Base-by-base conservation (phyloP, 2,888 invertebrate species). In the Oscheius sp. region DNA sequence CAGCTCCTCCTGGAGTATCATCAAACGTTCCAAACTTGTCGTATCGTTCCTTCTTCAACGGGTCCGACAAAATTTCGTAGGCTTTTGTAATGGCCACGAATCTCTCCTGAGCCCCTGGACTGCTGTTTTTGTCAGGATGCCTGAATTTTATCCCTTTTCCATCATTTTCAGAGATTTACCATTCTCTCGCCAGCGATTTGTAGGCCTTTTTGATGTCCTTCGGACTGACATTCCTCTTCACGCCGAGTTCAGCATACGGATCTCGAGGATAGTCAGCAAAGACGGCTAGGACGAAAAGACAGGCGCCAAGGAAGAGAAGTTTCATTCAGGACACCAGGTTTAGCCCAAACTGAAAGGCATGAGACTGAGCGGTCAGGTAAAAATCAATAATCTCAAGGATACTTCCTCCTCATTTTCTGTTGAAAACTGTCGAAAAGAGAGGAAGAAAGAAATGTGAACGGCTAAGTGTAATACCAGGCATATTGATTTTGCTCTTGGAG, bases 141-240 rank as follows among this genome's bases (percentile, higher is more conserved):
- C 87, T 87, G 72, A 37, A 80, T 53, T 4, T 42, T 33, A n/a
- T 35, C 7, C 2, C 21, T 37, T 70, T 57, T 1, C 1, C 55
- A 35, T 13, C 13, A 55, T 63, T 13, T 10, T 55, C 1, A 55
- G 29, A 32, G 10, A 76, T 82, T 91, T 90, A 94, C 95, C 95
- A 96, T 92, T 95, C 94, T 90, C 94, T 95, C 29, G 94, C 96
- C 80, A 95, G 91, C 89, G 94, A 93, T 89, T 94, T 95, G 89
- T 96, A 96, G 2, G 95, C 94, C 90, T 93, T 94, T 81, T 95
- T 93, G 83, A 96, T 95, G 86, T 96, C 95, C 81, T 93, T 93
- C 59, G 93, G 89, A n/a, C 93, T 92, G 10, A 96, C 94, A 86
- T 93, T 92, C 84, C 92, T 92, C 84, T 92, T 92, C 60, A 96